These are phyloP conservation scores for Dromococcyx pavoninus DNA, from an alignment of 2,797 vertebrate genomes.

Conservation along the genomic window DNA sequence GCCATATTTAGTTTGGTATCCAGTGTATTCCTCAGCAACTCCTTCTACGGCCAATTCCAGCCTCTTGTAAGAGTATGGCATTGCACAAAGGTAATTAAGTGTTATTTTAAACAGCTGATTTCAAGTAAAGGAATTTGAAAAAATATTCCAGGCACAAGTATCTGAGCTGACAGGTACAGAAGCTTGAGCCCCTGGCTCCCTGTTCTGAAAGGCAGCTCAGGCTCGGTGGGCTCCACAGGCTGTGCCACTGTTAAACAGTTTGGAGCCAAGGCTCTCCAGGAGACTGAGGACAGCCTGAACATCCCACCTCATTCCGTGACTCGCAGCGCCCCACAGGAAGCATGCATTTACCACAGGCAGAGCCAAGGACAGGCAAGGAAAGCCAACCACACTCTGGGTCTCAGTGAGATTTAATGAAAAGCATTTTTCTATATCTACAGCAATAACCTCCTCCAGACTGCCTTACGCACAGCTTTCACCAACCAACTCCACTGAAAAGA, in stretches of 20 bases:
- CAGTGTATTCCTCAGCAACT: not conserved
- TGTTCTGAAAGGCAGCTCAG: accelerated
- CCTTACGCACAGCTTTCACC: not conserved
- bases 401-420: not conserved
- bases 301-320: not conserved
- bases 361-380: not conserved
- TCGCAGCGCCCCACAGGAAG: not conserved
- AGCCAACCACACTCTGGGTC: not conserved
- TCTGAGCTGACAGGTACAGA: too few species aligned
- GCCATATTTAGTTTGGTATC: not conserved
- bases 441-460: not conserved
- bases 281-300: not conserved
- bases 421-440: not conserved
- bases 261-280: not conserved
- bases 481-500: not conserved
- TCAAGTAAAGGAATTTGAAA: not conserved
- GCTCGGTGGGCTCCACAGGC: accelerated
- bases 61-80: accelerated
- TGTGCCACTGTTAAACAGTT: not conserved
- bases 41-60: not conserved
- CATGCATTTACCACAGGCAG: accelerated
- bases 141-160: accelerated
- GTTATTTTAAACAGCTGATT: not conserved
- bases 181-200: accelerated
- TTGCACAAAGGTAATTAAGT: not conserved